Base-by-base conservation (phyloP, 2,113 vertebrate species). In the Sinocyclocheilus anshuiensis region DNA sequence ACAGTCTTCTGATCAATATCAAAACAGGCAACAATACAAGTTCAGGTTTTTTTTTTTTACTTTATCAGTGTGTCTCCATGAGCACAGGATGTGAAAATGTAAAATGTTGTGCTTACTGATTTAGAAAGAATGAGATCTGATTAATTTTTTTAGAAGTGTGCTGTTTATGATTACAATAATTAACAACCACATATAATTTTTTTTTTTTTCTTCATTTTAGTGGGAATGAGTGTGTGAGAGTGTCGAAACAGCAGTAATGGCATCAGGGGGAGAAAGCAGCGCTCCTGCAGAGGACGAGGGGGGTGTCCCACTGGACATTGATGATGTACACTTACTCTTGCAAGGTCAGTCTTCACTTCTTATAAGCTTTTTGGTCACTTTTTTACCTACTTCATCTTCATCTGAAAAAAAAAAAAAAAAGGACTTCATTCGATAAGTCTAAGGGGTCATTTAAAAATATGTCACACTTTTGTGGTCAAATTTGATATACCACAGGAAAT, bases 261-360 rank as follows among this genome's bases (percentile, higher is more conserved):
- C 93, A 48, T 93, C 93, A 57, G 90, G 87, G 61, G 88, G 86
- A 76, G 82, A 77, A 29, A 77, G 84, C 29, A 88, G 88, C 22
- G 85, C 75, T 45, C 18, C 77, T 57, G 9, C 39, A 22, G 77
- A 72, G 78, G 88, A 92, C 26, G 87, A 91, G 83, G 90, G 89
- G 84, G 84, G 53, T 2, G 45, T 91, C 82, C 89, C 91, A 2
- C 67, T 93, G 91, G 93, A 94, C 84, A 94, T 94, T 2, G 92
- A 94, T 85, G 88, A 94, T 24, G 86, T 93, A 72, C 92, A 94
- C 84, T 88, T 91, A 88, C 91, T 94, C 12, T 91, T 94, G 22
- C 94, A 95, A 92, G 94, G 94, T 95, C 82, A 89, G 94, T 83
- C n/a, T 33, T 50, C 8, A 50, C 8, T 36, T 10, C 24, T n/a